Evolutionary conservation across 2,888 invertebrate species (phyloP).

Genomic region (Euplexia lucipara): DNA sequence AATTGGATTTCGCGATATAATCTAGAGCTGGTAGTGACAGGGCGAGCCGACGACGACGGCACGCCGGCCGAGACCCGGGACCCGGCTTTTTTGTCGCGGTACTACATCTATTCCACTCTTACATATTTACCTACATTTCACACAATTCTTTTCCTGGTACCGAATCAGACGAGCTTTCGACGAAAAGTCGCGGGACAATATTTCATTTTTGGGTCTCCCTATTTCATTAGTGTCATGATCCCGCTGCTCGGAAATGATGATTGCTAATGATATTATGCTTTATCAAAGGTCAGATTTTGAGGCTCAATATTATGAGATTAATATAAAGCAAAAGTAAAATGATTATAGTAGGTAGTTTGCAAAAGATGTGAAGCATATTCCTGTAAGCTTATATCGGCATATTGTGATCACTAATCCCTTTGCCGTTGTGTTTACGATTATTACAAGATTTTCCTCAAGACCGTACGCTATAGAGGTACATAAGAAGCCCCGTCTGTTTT

Average conservation of each 20-base stretch:
- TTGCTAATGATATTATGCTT: constrained; percentile 34
- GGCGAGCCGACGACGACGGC: constrained; percentile 66
- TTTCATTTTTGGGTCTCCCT: constrained; percentile 28
- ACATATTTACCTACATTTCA: constrained; percentile 54
- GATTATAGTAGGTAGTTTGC: constrained; percentile 1
- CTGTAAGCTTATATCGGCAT: constrained; percentile 8
- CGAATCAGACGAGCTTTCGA: constrained; percentile 31
- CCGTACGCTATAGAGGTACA: neutral
- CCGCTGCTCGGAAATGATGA: constrained; percentile 21
- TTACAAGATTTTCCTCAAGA: constrained; percentile 28
- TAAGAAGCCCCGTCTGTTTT: constrained; percentile 13
- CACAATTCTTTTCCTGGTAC: constrained; percentile 53
- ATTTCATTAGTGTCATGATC: constrained; percentile 40
- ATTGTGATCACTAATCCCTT: constrained; percentile 22
- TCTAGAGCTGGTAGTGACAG: constrained; percentile 85
- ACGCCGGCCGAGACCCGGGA: constrained; percentile 59
- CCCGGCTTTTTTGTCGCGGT: constrained; percentile 67
- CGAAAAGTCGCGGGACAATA: constrained; percentile 19
- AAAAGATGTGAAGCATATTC: neutral
- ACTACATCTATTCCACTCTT: constrained; percentile 53
- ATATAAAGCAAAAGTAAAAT: constrained; percentile 14
- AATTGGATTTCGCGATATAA: constrained; percentile 90
- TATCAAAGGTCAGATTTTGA: constrained; percentile 31
- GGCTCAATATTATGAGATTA: constrained; percentile 10
- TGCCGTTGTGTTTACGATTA: constrained; percentile 15